Conservation (phyloP, 2,888 invertebrate genomes). For the Drosophila histrio region DNA sequence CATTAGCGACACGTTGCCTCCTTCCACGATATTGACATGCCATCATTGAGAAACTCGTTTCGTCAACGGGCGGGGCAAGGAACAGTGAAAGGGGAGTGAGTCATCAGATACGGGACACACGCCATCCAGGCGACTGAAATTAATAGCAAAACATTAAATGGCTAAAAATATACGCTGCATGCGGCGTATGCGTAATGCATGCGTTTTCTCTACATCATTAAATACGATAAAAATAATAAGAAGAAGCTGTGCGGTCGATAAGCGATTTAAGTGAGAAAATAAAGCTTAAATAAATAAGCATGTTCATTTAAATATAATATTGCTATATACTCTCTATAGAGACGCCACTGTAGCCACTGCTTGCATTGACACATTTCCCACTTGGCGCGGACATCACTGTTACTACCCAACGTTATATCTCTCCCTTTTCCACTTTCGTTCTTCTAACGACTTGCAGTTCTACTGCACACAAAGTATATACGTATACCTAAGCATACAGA, state of each 20-base stretch:
- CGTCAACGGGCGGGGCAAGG: background rate
- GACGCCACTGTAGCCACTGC: conserved; percentile 8
- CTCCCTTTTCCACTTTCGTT: background rate
- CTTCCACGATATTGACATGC: conserved; percentile 34
- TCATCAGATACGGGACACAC: conserved; percentile 34
- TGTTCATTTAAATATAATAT: background rate
- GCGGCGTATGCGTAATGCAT: conserved; percentile 27
- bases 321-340: background rate
- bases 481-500: background rate
- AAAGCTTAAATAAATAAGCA: background rate
- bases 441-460: no score
- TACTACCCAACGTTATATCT: no score
- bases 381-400: background rate
- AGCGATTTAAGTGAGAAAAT: background rate
- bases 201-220: background rate
- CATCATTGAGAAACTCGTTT: background rate
- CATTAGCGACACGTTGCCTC: conserved; percentile 43
- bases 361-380: no score
- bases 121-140: conserved; percentile 22
- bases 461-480: background rate
- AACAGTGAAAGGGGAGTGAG: background rate
- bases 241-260: background rate
- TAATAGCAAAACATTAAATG: conserved; percentile 7
- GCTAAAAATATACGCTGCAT: background rate
- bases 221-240: background rate